Base-by-base conservation (phyloP, 2,113 vertebrate species). In the Triplophysa dalaica region DNA sequence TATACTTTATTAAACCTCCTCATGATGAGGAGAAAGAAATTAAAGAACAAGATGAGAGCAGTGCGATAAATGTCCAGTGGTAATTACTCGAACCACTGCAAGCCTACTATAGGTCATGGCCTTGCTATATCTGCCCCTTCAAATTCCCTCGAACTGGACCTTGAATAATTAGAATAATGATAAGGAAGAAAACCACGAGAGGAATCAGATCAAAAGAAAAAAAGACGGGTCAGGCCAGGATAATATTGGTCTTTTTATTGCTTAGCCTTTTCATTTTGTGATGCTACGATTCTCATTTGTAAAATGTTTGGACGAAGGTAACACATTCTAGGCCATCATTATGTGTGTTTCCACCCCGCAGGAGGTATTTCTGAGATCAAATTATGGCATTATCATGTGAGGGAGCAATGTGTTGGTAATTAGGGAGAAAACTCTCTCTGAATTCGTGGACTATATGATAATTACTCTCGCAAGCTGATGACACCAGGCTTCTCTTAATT, bases 401-500 rank as follows among this genome's bases (percentile, higher is more conserved):
- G 45, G 64, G 62, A 38, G 75, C 75, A 52, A 65, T 66, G 62
- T 65, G 75, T 77, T 77, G 75, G 48, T 77, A 77, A 77, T 77
- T 77, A 77, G 26, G n/a, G 26, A 77, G 62, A 77, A 77, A 38
- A 54, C 45, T 45, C 45, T 45, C 11, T 65, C 62, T 45, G 64
- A 65, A 77, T 66, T 21, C 24, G 29, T 65, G 48, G 41, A 33
- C 75, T 16, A 77, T 16, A 77, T 77, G 75, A 65, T 66, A 77
- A 77, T 77, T 77, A 77, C 45, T 54, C 13, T 45, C 75, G 52
- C 75, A 65, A 77, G 62, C 75, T 77, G 75, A 77, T 65, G 75
- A 41, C 75, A 77, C 43, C 75, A 65, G 24, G 52, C 75, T 65
- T 77, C 19, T 77, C 75, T 77, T 77, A 66, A 77, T 77, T 77